Evolutionary conservation across 2,113 vertebrate genomes (phyloP), one percentile per base, ranked within the genome.

Genomic region (Anhinga rufa): DNA sequence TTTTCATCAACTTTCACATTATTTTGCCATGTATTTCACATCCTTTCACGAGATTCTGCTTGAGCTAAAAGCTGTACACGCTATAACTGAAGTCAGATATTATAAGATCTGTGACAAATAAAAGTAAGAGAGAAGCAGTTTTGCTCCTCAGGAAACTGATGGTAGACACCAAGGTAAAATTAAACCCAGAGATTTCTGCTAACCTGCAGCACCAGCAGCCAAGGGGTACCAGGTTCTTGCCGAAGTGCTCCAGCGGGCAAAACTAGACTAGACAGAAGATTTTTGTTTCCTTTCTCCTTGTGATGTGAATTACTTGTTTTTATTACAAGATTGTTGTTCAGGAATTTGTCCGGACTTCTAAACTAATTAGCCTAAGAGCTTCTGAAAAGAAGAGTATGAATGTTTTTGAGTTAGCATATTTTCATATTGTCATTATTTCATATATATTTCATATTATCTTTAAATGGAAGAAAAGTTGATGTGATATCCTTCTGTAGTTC

Each of bases 321-420:
- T 65, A 44, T 42, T 44, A 28, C 18, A 44, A 6, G 6, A 46
- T 18, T 1, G 1, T 9, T 61, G 11, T 0, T 28, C 54, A 28
- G 51, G 31, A 48, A n/a, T 58, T 78, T 75, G 18, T 49, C 57
- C 54, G 36, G 25, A 4, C 3, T 51, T 82, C 24, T 44, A 29
- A 64, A 62, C 25, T 62, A 16, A 69, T 34, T 2, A 29, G 25
- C 0, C 0, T 9, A n/a, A 26, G 22, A 65, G 5, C 24, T 64
- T 55, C 31, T 40, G 49, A 46, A 49, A 22, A n/a, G 12, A 22
- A 17, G 26, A 17, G 12, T 32, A 24, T 19, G 29, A 49, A 49
- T 24, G 25, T 14, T 79, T 82, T 74, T 34, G 9, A 61, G 9
- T 8, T 48, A 26, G 8, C 9, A 7, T 21, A 2, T 38, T 86